Base-by-base conservation (phyloP, 2,888 invertebrate species). In the Steinernema hermaphroditum region DNA sequence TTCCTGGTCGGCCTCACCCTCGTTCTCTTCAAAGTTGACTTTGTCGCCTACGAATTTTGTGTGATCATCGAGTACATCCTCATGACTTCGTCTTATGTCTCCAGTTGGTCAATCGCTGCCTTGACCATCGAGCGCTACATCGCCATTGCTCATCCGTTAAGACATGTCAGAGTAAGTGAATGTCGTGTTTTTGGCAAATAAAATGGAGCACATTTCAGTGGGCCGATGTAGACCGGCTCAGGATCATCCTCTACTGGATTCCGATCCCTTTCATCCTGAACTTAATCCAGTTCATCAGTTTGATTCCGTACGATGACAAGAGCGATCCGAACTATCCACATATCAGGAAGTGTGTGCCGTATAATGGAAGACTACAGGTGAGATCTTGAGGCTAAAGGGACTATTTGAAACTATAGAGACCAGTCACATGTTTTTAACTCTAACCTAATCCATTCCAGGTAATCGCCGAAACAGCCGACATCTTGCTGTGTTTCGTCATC, bases 101-200 rank as follows among this genome's bases (percentile, higher is more conserved):
- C 82, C 41, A 81, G 82, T 70, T 85, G 85, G 85, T 78, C 84
- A 6, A 84, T 85, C 19, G 83, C 83, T 6, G 85, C 85, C 8
- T 75, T 85, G n/a, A 86, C 85, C 24, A 82, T 85, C 41, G 85
- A 85, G 72, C 74, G 85, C 50, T 85, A 85, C 73, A 74, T 85
- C 34, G 85, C 85, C 4, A 82, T 85, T 29, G 83, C 82, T 19
- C 83, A 85, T 74, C 85, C 85, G 9, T 72, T 85, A 37, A 74
- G 79, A 29, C 83, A 84, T 71, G 80, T 85, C 62, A 79, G 81
- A 74, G 84, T 84, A 69, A 71, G 76, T 57, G 19, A 16, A 2
- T n/a, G n/a, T n/a, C n/a, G n/a, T n/a, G n/a, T n/a, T n/a, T n/a
- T n/a, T n/a, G n/a, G n/a, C n/a, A n/a, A n/a, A n/a, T n/a, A n/a